phyloP scores from a whole-genome alignment of 2,797 vertebrate genomes.

The Tapera naevia region DNA sequence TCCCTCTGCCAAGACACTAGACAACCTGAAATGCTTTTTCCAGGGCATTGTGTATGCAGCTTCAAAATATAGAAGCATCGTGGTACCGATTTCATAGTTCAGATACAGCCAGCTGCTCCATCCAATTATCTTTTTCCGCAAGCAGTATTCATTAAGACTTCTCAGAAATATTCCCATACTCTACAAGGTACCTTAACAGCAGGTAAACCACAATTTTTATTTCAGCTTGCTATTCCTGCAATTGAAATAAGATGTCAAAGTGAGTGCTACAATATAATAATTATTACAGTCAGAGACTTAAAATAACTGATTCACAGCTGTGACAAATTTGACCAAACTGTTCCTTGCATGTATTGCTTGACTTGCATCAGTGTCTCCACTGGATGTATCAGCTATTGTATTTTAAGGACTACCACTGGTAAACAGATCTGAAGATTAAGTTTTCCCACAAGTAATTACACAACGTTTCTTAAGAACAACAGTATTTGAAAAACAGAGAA shows the following conservation, averaged over 20 bases:
- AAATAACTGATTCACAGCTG: background rate
- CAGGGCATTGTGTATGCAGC: background rate
- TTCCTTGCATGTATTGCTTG: background rate
- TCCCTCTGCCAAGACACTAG: background rate
- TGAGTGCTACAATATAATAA: background rate
- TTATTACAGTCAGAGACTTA: background rate
- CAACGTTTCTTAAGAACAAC: background rate
- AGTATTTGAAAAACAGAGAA: background rate
- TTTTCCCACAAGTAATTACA: background rate
- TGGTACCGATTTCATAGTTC: background rate
- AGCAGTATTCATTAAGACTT: background rate
- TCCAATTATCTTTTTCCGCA: background rate
- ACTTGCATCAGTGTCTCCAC: background rate
- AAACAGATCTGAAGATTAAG: background rate
- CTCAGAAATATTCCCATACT: background rate
- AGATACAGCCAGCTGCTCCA: background rate
- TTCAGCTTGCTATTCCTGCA: background rate
- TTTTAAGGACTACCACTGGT: background rate
- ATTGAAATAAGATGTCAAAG: background rate
- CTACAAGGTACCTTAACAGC: background rate
- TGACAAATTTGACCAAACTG: background rate
- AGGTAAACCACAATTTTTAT: background rate
- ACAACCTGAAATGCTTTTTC: background rate
- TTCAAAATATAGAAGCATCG: background rate
- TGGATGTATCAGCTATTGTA: background rate